Evolutionary conservation across 2,888 invertebrate species (phyloP).

Genomic region (Agrilus mali): DNA sequence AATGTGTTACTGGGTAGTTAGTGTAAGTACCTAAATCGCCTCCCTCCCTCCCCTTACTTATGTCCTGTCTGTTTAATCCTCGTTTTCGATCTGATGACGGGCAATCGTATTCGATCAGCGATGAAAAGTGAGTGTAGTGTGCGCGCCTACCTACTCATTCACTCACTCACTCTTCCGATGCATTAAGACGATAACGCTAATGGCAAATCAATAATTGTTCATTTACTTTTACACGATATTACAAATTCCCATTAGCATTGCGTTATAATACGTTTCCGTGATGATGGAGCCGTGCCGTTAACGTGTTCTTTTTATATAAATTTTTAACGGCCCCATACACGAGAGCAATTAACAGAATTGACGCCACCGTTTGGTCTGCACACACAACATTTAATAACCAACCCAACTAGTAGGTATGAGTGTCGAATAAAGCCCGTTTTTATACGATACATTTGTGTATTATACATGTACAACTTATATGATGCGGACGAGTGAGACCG

Average conservation of each 20-base stretch:
- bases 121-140: slow-evolving; percentile 25
- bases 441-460: no score
- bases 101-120: slow-evolving; percentile 28
- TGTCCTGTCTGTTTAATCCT: slow-evolving; percentile 20
- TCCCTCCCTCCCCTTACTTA: slow-evolving; percentile 7
- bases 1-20: no score
- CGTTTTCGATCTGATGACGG: slow-evolving; percentile 9
- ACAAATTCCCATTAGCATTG: slow-evolving; percentile 26
- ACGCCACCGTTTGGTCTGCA: no score
- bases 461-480: no score
- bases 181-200: slow-evolving; percentile 32
- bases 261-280: slow-evolving; percentile 6
- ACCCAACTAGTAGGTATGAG: no score
- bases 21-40: neutral
- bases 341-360: no score
- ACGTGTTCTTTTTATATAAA: no score
- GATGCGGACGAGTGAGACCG: no score
- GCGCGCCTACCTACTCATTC: no score
- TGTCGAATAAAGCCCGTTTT: no score
- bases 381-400: no score
- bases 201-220: slow-evolving; percentile 36
- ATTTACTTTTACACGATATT: slow-evolving; percentile 31
- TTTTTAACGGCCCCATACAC: no score
- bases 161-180: slow-evolving; percentile 24
- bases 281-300: neutral